Evolutionary conservation across 1,140 invertebrate genomes (phyloP).

Genomic region (Calliphora vicina): DNA sequence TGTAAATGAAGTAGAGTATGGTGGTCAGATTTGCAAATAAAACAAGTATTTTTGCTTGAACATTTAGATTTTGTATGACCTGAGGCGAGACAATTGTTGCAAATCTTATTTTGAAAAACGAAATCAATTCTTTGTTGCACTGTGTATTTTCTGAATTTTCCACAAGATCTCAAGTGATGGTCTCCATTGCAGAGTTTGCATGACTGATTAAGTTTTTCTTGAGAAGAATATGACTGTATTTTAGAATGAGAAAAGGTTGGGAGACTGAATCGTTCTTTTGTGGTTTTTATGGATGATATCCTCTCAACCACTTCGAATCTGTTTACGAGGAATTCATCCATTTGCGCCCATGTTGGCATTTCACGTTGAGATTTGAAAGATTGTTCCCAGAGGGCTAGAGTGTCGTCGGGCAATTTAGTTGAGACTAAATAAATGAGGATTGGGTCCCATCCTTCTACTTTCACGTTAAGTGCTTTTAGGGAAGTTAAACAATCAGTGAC

Average conservation of each 20-base stretch:
- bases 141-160: neutral
- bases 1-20: too few relatives aligned
- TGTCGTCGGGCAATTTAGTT: neutral
- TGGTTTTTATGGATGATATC: neutral
- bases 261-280: neutral
- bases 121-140: neutral
- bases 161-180: neutral
- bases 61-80: too few relatives aligned
- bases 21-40: too few relatives aligned
- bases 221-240: neutral
- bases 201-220: neutral
- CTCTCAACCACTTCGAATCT: neutral
- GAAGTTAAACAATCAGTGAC: neutral
- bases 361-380: neutral
- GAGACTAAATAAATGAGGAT: conserved; percentile 17
- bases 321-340: conserved; percentile 9
- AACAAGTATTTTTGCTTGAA: too few relatives aligned
- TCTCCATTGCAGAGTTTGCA: neutral
- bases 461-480: neutral
- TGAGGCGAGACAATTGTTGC: too few relatives aligned
- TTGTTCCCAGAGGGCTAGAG: neutral
- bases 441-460: conserved; percentile 2
- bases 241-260: too few relatives aligned
- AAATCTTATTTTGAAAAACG: conserved; percentile 7
- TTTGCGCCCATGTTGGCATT: neutral